Conservation (phyloP, 30 jellyfish, hydroid and myxozoan genomes). For the Mastigias papua region DNA sequence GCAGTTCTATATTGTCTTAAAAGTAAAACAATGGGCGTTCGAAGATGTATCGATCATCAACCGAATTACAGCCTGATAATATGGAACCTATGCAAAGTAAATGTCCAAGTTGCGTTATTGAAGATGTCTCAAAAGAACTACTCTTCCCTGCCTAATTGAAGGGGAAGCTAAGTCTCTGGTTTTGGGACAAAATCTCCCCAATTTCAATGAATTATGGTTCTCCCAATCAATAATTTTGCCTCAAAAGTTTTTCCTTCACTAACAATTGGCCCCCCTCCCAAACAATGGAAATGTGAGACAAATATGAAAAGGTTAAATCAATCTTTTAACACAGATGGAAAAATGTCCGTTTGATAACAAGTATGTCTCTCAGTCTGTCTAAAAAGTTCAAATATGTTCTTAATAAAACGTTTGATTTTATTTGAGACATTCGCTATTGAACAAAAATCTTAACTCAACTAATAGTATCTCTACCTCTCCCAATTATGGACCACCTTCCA, state of each 20-base stretch:
- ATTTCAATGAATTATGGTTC: neutral
- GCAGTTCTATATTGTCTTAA: too few relatives aligned
- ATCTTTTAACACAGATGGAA: neutral
- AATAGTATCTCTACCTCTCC: neutral
- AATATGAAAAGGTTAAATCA: neutral
- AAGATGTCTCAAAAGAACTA: too few relatives aligned
- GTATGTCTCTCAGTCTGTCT: neutral
- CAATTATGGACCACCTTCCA: neutral
- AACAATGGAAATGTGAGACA: neutral
- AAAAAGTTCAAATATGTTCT: neutral
- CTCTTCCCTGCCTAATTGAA: neutral
- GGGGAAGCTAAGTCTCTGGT: neutral
- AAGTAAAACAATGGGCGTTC: too few relatives aligned
- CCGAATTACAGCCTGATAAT: too few relatives aligned
- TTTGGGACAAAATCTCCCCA: neutral
- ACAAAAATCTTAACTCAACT: neutral
- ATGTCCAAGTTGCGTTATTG: too few relatives aligned
- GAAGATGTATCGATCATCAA: too few relatives aligned
- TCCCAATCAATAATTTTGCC: neutral
- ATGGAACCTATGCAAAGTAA: too few relatives aligned
- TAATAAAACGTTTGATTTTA: neutral
- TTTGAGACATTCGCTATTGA: neutral
- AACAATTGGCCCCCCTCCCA: neutral
- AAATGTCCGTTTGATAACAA: neutral
- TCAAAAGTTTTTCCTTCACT: neutral